Percentiles rank a stretch among this genome's conserved stretches.
phyloP scores from a whole-genome alignment of 92 coral and sea anemone species.

The Muricea muricata region DNA sequence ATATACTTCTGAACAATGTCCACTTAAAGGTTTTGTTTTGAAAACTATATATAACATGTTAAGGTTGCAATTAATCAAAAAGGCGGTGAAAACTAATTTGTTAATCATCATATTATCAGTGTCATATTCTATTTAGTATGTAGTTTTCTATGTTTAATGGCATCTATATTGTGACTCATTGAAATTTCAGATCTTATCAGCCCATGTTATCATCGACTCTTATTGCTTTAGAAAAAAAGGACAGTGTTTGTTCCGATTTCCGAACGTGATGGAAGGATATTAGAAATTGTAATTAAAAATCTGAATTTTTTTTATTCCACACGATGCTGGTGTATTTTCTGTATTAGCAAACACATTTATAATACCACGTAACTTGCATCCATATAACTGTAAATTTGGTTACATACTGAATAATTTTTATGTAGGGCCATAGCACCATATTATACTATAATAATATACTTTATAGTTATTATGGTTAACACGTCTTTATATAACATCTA shows the following conservation, averaged over 20 bases:
- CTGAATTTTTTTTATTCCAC: background rate
- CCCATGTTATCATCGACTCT: background rate
- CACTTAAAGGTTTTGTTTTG: background rate
- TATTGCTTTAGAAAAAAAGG: background rate
- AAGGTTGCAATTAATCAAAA: background rate
- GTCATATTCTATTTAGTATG: too few species aligned
- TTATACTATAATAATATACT: too few species aligned
- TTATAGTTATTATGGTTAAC: too few species aligned
- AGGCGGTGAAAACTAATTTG: background rate
- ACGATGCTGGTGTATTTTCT: background rate
- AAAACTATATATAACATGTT: background rate
- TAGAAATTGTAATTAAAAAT: background rate
- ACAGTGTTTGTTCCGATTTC: background rate
- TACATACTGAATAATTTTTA: too few species aligned
- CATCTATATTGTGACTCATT: background rate
- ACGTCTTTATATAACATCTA: background rate
- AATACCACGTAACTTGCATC: too few species aligned
- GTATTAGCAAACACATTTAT: background rate
- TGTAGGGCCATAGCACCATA: background rate
- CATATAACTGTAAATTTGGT: too few species aligned
- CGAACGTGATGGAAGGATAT: background rate
- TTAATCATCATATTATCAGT: too few species aligned
- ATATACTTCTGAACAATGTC: background rate
- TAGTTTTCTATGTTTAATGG: background rate
- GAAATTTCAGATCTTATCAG: background rate